Evolutionary conservation across 2,888 invertebrate species (phyloP).

Genomic region (Heterodera filipjevi): DNA sequence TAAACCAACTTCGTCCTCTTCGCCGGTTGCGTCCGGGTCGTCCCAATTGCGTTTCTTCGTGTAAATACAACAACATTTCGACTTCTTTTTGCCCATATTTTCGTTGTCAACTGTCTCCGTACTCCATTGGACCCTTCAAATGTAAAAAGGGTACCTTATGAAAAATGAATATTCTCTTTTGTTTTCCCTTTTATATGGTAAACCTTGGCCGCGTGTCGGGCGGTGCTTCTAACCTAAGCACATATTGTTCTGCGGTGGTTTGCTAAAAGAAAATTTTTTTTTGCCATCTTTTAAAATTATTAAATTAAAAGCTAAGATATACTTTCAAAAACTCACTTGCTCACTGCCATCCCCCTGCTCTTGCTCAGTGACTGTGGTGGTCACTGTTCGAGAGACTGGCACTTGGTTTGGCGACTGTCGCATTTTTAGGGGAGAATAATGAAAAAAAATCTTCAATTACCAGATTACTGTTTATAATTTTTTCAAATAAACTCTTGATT

Average conservation of each 20-base stretch:
- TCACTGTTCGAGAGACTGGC: too few species aligned
- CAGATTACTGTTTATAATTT: too few species aligned
- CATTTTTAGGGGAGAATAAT: too few species aligned
- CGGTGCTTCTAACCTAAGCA: background rate
- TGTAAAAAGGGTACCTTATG: background rate
- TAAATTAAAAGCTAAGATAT: too few species aligned
- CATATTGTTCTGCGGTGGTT: background rate
- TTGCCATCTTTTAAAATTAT: too few species aligned
- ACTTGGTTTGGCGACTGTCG: too few species aligned
- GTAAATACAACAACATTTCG: constrained; percentile 63
- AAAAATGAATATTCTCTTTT: background rate
- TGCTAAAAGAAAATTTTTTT: background rate
- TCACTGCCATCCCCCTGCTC: too few species aligned
- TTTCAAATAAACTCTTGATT: too few species aligned
- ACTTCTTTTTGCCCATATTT: constrained; percentile 58
- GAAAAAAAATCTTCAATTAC: too few species aligned
- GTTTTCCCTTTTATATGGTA: background rate
- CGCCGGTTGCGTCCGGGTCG: constrained; percentile 48
- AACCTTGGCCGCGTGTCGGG: constrained; percentile 4
- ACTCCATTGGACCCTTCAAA: constrained; percentile 42
- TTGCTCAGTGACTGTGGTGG: too few species aligned
- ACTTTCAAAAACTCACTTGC: too few species aligned
- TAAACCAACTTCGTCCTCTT: constrained; percentile 41
- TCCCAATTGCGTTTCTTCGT: constrained; percentile 61
- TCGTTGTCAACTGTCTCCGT: constrained; percentile 59